Percentiles rank a stretch among this genome's conserved stretches.
These are phyloP conservation scores for Aleiodes sp. DNA, from an alignment of 1,140 invertebrate species.

Conservation along the genomic window DNA sequence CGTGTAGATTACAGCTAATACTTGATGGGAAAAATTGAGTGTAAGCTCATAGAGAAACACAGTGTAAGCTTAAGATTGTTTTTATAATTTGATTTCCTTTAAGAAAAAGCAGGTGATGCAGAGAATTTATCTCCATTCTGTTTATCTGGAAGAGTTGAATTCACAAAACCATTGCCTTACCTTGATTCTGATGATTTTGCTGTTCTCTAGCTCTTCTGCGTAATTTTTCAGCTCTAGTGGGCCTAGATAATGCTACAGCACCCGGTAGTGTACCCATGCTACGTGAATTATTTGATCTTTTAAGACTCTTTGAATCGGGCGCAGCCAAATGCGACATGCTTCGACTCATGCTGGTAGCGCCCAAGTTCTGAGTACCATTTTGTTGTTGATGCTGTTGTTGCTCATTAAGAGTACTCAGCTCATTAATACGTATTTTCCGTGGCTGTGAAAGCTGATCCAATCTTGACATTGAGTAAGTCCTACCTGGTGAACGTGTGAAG, in stretches of 20 bases:
- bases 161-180: constrained; percentile 51
- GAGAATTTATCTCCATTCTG: too few relatives aligned
- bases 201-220: constrained; percentile 66
- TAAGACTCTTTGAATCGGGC: constrained; percentile 56
- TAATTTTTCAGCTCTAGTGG: constrained; percentile 68
- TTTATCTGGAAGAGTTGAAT: constrained; percentile 22
- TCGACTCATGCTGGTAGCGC: constrained; percentile 70
- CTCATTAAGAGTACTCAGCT: constrained; percentile 67
- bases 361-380: constrained; percentile 52
- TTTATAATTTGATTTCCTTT: too few relatives aligned
- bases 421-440: constrained; percentile 67
- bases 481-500: constrained; percentile 80
- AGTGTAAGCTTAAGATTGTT: too few relatives aligned
- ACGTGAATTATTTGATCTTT: constrained; percentile 65
- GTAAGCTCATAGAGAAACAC: too few relatives aligned
- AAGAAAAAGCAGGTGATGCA: too few relatives aligned
- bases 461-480: constrained; percentile 91
- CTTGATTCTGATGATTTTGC: constrained; percentile 57
- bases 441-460: constrained; percentile 86
- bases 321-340: constrained; percentile 76
- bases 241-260: constrained; percentile 60
- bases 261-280: constrained; percentile 67
- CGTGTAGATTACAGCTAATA: too few relatives aligned
- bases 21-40: too few relatives aligned
- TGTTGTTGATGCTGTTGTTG: constrained; percentile 15